Evolutionary conservation across 2,888 invertebrate genomes (phyloP), one percentile per base, ranked within the genome.

Genomic region (Caenorhabditis doughertyi): DNA sequence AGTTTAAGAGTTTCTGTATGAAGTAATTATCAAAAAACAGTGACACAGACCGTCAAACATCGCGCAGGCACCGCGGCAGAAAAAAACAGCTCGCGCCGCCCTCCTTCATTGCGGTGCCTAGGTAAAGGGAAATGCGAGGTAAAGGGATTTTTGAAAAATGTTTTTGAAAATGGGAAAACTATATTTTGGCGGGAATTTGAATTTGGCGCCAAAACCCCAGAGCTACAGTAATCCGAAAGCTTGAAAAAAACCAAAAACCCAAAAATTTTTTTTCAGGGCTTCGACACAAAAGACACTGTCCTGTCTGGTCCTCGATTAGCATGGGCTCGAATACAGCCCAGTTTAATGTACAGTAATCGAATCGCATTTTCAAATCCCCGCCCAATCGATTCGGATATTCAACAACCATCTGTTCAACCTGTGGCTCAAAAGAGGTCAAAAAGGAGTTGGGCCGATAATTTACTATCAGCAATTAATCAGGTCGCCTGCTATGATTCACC

Each of bases 401-500:
- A 60, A 39, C 81, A 79, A 25, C 80, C 83, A 16, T 25, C 49
- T 4, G 64, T 44, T 29, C 53, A 55, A n/a, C 76, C 71, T 16
- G 27, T 64, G 11, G 44, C n/a, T 16, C 21, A 68, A 21, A 53
- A 47, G 13, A 67, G 88, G 21, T 47, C 25, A 5, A 67, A 70
- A 21, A 65, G 88, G 27, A 80, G 81, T 65, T 90, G 90, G 90
- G 90, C 89, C 8, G 90, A 91, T 42, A 88, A 90, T 58, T 79
- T 90, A 11, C 60, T 91, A 5, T 76, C 85, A 9, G 90, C 90
- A 0, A 84, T 91, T 21, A 82, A 86, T 44, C 85, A 85, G 27
- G 86, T 91, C 18, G 86, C 90, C 18, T 91, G 91, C 53, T 91
- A 91, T 70, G 90, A 91, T 70, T 83, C 89, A 18, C 88, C 90